Base-by-base conservation (phyloP, 2,888 invertebrate species). In the Aricia artaxerxes region DNA sequence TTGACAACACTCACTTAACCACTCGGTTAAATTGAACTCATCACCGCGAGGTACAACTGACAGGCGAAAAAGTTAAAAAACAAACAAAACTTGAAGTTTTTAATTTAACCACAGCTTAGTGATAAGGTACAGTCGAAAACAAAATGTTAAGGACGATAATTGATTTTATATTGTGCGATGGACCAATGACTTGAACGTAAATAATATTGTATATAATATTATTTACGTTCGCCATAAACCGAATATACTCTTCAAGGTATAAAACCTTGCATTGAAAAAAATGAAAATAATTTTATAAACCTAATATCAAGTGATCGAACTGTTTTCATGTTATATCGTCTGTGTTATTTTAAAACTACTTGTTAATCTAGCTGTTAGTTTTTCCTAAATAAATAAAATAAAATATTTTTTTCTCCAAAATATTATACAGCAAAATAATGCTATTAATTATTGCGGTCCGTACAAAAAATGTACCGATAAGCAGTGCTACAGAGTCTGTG, bases 401-500 rank as follows among this genome's bases (percentile, higher is more conserved):
- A 24, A 24, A 24, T 35, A 35, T 35, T 35, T 44, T 44, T 44
- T 9, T 9, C 24, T 24, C 24, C 24, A 24, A 24, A 2, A 0
- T 7, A 7, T 9, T 44, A 5, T 44, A 9, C 7, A 1, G 13
- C 24, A 61, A 61, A 24, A 7, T 61, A 61, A 60, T 6, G 6
- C n/a, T 24, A 7, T 61, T 61, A 24, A n/a, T 61, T 61, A n/a
- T 61, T 61, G n/a, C 24, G 6, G 24, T 16, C 7, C 7, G 24
- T 61, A 24, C 7, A 61, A 61, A 13, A 38, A 38, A 11, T 38
- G 4, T 35, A 16, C 69, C 13, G 69, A 69, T 69, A 69, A 35
- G 69, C 31, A 69, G 69, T 38, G 35, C 38, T 13, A 1, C 64
- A 13, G 69, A 85, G 85, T 87, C 81, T 82, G 85, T 85, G 83